Conservation (phyloP, 2,113 vertebrate genomes). For the Smithornis capensis region DNA sequence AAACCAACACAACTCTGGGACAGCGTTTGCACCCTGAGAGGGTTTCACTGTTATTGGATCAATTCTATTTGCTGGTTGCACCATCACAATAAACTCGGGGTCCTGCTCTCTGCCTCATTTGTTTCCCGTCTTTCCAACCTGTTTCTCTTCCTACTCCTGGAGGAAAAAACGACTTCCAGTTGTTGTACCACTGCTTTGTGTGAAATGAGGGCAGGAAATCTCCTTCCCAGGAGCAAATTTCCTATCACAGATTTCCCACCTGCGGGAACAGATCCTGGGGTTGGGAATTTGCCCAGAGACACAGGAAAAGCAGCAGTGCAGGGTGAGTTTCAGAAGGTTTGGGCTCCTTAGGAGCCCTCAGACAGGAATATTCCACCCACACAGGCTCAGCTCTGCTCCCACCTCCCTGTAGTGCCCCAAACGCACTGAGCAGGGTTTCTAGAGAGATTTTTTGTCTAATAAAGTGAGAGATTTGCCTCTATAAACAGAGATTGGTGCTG, state of each 20-base stretch:
- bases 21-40: accelerated
- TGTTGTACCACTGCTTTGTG: accelerated
- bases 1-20: accelerated
- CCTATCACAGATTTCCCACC: accelerated
- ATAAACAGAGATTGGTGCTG: not conserved
- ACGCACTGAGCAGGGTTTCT: not conserved
- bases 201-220: not conserved
- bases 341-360: not conserved
- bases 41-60: not conserved
- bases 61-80: accelerated
- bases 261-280: not conserved
- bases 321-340: not conserved
- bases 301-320: not conserved
- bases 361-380: not conserved
- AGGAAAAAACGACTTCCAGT: no score
- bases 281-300: not conserved
- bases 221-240: not conserved
- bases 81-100: not conserved
- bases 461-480: not conserved
- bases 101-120: not conserved
- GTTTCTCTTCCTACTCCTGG: not conserved
- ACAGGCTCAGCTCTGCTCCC: not conserved
- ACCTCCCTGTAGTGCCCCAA: not conserved
- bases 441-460: not conserved
- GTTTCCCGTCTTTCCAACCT: not conserved